Base-by-base conservation (phyloP, 2,888 invertebrate species). In the Limnephilus marmoratus region DNA sequence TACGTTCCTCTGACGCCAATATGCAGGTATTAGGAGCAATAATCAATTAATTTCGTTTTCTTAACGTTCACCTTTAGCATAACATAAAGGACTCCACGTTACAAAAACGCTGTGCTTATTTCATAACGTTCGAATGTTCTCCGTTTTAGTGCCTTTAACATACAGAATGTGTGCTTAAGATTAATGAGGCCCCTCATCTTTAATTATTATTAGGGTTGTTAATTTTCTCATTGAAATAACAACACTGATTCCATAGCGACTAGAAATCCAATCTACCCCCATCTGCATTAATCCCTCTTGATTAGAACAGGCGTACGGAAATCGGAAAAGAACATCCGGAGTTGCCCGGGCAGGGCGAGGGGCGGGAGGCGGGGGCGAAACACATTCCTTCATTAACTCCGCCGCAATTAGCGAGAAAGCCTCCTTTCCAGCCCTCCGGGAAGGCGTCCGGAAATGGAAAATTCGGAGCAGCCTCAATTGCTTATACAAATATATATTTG, bases 321-420 rank as follows among this genome's bases (percentile, higher is more conserved):
- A 53, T 83, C 86, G 41, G 45, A 86, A 86, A 86, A 86, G 45
- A 41, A 86, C 37, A 41, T 24, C 49, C 86, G 13, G 68, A n/a
- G n/a, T 68, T 9, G 1, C 68, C 68, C 24, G 68, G 68, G 68
- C 13, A 15, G 45, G 45, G 45, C 41, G 41, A 13, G 31, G 29
- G 34, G 37, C 12, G 45, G 37, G 85, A 24, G 45, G 45, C 41
- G 9, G 37, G 31, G 29, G 34, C 41, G n/a, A 80, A 80, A 80
- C 34, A 86, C 24, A 81, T 89, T 81, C 88, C 34, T 89, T 89
- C 88, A 80, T 89, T 89, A 89, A 81, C 37, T 89, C 81, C n/a
- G 41, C 80, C 37, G 37, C 88, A 89, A 89, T 89, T 89, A 89
- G 88, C 88, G 88, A 37, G 88, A 81, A 29, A 89, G 88, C 88